Conservation (phyloP, 1,140 invertebrate species). For the Trichogramma pretiosum region DNA sequence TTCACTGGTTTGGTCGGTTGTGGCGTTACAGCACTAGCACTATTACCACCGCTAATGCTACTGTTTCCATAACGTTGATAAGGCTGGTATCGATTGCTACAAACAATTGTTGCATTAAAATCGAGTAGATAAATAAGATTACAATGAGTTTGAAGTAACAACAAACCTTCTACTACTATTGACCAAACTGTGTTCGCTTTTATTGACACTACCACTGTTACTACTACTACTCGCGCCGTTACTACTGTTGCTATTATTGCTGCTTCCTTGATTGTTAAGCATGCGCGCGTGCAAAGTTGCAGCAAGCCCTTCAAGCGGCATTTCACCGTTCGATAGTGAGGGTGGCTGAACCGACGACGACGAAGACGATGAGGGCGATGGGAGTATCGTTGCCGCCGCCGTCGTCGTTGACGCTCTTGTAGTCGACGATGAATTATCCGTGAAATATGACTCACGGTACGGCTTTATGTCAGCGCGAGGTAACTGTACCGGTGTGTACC, state of each 20-base stretch:
- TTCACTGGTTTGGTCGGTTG: slow-evolving; percentile 33
- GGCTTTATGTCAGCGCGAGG: slow-evolving; percentile 64
- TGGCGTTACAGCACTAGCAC: slow-evolving; percentile 26
- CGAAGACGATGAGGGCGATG: slow-evolving; percentile 26
- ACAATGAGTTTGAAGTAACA: too few species aligned
- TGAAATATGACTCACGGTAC: slow-evolving; percentile 63
- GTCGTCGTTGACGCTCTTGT: slow-evolving; percentile 32
- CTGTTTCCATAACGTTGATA: slow-evolving; percentile 34
- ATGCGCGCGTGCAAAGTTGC: slow-evolving; percentile 72
- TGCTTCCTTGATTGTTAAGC: slow-evolving; percentile 46
- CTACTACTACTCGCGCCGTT: too few species aligned
- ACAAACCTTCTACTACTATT: neutral
- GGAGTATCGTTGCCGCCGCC: slow-evolving; percentile 23
- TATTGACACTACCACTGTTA: slow-evolving; percentile 25
- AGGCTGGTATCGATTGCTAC: too few species aligned
- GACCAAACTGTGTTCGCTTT: slow-evolving; percentile 24
- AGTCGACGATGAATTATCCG: slow-evolving; percentile 49
- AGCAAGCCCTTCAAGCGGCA: slow-evolving; percentile 60
- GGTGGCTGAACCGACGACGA: too few species aligned
- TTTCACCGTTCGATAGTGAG: slow-evolving; percentile 32
- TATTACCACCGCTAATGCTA: slow-evolving; percentile 24
- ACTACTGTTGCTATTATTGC: slow-evolving; percentile 7
- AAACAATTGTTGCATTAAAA: too few species aligned
- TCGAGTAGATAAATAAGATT: too few species aligned
- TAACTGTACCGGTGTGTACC: slow-evolving; percentile 52